Percentiles rank a stretch among this genome's conserved stretches.
Evolutionary conservation across 2,888 invertebrate genomes (phyloP).

Genomic region (Drosophila pseudotalamancana): DNA sequence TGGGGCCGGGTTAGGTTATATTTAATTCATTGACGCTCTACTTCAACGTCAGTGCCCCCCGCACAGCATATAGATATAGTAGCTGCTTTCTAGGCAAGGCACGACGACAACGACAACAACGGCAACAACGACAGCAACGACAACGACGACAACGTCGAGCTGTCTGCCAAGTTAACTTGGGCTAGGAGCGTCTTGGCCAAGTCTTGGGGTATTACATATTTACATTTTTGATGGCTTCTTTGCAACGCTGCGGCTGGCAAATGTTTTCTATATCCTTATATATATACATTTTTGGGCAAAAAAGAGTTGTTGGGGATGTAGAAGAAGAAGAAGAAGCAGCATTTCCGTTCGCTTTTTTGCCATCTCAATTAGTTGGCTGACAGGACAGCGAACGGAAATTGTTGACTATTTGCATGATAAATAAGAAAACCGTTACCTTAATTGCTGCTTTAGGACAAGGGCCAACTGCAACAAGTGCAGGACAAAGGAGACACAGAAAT

Average conservation of each 20-base stretch:
- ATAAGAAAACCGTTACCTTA: slow-evolving; percentile 41
- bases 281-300: background rate
- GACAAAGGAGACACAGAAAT: background rate
- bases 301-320: background rate
- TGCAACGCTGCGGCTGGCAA: slow-evolving; percentile 39
- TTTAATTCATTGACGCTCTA: slow-evolving; percentile 77
- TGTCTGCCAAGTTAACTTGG: slow-evolving; percentile 15
- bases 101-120: slow-evolving; percentile 30
- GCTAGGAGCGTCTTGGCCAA: slow-evolving; percentile 6
- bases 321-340: slow-evolving; percentile 16
- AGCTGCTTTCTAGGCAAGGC: slow-evolving; percentile 52
- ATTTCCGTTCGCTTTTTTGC: slow-evolving; percentile 63
- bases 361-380: slow-evolving; percentile 71
- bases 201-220: slow-evolving; percentile 65
- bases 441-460: slow-evolving; percentile 27
- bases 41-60: slow-evolving; percentile 60
- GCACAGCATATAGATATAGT: slow-evolving; percentile 7
- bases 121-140: slow-evolving; percentile 22
- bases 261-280: slow-evolving; percentile 26
- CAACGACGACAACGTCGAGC: slow-evolving; percentile 15
- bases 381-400: slow-evolving; percentile 73
- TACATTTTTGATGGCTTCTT: slow-evolving; percentile 73
- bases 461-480: slow-evolving; percentile 36
- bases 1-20: slow-evolving; percentile 49
- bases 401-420: slow-evolving; percentile 60